A percentile compares a stretch with the other conserved stretches of the same genome.
Evolutionary conservation across 2,888 invertebrate species (phyloP).

Genomic region (Thera britannica): DNA sequence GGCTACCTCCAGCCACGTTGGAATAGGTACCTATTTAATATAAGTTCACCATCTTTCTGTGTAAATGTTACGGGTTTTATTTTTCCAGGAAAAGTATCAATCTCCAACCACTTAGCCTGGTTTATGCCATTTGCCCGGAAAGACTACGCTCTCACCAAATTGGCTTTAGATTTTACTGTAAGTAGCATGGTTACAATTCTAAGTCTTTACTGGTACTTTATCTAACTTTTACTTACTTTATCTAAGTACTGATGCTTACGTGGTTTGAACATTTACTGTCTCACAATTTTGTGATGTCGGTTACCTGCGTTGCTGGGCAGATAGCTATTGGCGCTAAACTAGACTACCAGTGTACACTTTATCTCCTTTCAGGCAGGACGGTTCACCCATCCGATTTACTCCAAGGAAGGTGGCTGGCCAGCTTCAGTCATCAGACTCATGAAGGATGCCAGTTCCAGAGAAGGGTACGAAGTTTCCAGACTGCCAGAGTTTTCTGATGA

Average conservation of each 20-base stretch:
- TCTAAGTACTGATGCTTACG: too few relatives aligned
- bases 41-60: too few relatives aligned
- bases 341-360: background rate
- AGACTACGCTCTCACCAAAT: slow-evolving; percentile 42
- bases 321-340: too few relatives aligned
- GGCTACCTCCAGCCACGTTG: too few relatives aligned
- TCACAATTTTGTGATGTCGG: too few relatives aligned
- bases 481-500: slow-evolving; percentile 55
- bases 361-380: slow-evolving; percentile 56
- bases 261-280: too few relatives aligned
- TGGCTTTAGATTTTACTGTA: slow-evolving; percentile 45
- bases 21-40: too few relatives aligned
- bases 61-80: background rate
- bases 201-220: too few relatives aligned
- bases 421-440: slow-evolving; percentile 49
- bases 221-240: too few relatives aligned
- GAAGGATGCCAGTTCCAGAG: slow-evolving; percentile 46
- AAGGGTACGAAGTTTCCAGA: slow-evolving; percentile 50
- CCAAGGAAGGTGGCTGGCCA: slow-evolving; percentile 80
- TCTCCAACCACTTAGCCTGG: slow-evolving; percentile 49
- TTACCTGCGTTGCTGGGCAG: too few relatives aligned
- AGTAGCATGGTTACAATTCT: slow-evolving; percentile 11
- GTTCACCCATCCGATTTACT: slow-evolving; percentile 74
- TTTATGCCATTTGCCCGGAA: slow-evolving; percentile 38
- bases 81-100: slow-evolving; percentile 47